These are phyloP conservation scores for Astropecten irregularis DNA, from an alignment of 53 echinoderm and acorn worm genomes.

Conservation along the genomic window DNA sequence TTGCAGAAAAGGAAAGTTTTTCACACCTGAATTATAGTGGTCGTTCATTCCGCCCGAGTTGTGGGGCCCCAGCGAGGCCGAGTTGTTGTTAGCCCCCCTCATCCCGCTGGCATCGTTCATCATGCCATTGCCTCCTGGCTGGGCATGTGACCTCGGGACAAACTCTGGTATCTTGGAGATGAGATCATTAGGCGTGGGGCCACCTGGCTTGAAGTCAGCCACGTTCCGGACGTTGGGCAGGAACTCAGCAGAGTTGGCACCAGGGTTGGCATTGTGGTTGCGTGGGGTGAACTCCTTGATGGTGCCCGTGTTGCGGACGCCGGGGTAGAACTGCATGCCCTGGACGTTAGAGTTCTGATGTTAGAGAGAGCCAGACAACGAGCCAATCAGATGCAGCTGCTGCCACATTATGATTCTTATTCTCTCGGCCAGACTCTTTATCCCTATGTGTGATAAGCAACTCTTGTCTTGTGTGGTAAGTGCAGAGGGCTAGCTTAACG, in stretches of 20 bases:
- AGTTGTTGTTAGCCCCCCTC: constrained; percentile 42
- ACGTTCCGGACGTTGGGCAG: constrained; percentile 72
- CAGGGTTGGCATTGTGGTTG: constrained; percentile 37
- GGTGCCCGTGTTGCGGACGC: constrained; percentile 71
- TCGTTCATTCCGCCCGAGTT: constrained; percentile 40
- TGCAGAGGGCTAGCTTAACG: no score
- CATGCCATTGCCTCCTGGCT: constrained; percentile 14
- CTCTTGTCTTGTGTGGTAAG: no score
- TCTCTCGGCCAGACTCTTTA: no score
- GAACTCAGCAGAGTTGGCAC: constrained; percentile 44
- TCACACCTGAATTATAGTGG: constrained; percentile 55
- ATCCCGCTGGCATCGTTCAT: constrained; percentile 37
- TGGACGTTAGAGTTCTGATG: constrained; percentile 43
- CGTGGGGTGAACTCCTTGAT: constrained; percentile 70
- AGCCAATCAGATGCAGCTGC: no score
- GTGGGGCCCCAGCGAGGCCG: constrained; percentile 40
- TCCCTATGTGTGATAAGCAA: no score
- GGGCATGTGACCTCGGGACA: constrained; percentile 69
- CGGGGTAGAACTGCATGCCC: constrained; percentile 84
- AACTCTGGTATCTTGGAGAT: constrained; percentile 86
- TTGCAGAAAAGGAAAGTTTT: no score
- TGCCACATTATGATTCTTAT: no score
- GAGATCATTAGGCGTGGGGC: constrained; percentile 24
- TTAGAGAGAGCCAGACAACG: background rate
- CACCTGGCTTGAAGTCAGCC: constrained; percentile 27